Percentiles rank a stretch among this genome's conserved stretches.
These are phyloP conservation scores for Drosophila tristis DNA, from an alignment of 1,140 invertebrate species.

Conservation along the genomic window DNA sequence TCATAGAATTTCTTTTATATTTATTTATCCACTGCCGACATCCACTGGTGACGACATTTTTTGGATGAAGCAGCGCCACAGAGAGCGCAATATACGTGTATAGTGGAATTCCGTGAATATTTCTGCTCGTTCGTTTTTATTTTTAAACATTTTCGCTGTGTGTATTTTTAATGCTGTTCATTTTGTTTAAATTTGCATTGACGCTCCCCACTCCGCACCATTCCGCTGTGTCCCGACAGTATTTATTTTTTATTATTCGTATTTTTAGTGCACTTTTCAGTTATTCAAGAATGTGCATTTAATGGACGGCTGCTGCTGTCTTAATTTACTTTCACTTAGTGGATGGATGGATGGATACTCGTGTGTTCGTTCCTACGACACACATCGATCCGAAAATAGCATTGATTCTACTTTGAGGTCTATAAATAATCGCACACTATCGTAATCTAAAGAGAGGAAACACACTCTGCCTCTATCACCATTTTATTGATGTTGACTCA, in stretches of 20 bases:
- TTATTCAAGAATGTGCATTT: conserved; percentile 36
- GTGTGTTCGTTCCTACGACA: conserved; percentile 31
- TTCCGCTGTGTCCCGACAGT: conserved; percentile 9
- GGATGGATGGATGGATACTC: conserved; percentile 22
- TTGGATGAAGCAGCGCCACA: conserved; percentile 28
- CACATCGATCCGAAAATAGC: conserved; percentile 49
- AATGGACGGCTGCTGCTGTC: conserved; percentile 38
- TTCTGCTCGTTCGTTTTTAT: conserved; percentile 57
- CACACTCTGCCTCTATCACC: conserved; percentile 2
- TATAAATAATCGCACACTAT: conserved; percentile 54
- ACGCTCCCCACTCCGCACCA: conserved; percentile 1
- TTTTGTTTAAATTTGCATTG: conserved; percentile 68
- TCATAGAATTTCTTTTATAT: conserved; percentile 25
- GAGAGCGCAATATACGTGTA: background rate
- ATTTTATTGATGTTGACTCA: conserved; percentile 54
- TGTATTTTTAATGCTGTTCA: conserved; percentile 61
- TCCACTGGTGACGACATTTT: conserved; percentile 53
- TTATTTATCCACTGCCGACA: conserved; percentile 31
- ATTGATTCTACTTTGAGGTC: conserved; percentile 49
- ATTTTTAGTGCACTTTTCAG: conserved; percentile 42
- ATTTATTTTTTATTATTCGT: conserved; percentile 65
- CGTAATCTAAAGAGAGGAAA: conserved; percentile 18
- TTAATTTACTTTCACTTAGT: conserved; percentile 53
- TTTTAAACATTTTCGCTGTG: conserved; percentile 54
- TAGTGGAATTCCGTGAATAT: conserved; percentile 63